Percentiles rank a stretch among this genome's conserved stretches.
Conservation (phyloP, 2,797 vertebrate species). For the Rhabdophis nuchalis region DNA sequence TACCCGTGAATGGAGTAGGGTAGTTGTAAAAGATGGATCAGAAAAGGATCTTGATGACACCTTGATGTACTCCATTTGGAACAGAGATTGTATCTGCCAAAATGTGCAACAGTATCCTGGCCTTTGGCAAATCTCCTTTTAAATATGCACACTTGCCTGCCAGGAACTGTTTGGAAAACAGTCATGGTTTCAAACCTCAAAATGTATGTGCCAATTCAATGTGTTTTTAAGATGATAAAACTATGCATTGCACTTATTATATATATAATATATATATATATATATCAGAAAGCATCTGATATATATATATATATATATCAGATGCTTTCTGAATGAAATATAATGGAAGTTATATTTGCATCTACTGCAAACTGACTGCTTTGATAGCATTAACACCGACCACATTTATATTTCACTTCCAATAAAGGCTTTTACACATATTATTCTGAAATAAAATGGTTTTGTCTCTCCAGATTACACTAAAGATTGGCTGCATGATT, state of each 20-base stretch:
- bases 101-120: not conserved
- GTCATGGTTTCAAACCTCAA: not conserved
- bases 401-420: not conserved
- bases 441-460: not conserved
- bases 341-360: not conserved
- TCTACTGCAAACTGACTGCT: not conserved
- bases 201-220: not conserved
- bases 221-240: not conserved
- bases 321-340: not conserved
- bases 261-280: no score
- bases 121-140: not conserved
- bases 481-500: not conserved
- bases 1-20: not conserved
- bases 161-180: not conserved
- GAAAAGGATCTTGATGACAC: not conserved
- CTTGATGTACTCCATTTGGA: not conserved
- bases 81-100: not conserved
- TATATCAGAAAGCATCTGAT: not conserved
- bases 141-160: not conserved
- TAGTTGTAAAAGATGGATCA: not conserved
- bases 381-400: not conserved
- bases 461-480: not conserved
- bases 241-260: no score
- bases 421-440: not conserved
- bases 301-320: not conserved